Evolutionary conservation across 2,113 vertebrate genomes (phyloP).

Genomic region (Scomber japonicus): DNA sequence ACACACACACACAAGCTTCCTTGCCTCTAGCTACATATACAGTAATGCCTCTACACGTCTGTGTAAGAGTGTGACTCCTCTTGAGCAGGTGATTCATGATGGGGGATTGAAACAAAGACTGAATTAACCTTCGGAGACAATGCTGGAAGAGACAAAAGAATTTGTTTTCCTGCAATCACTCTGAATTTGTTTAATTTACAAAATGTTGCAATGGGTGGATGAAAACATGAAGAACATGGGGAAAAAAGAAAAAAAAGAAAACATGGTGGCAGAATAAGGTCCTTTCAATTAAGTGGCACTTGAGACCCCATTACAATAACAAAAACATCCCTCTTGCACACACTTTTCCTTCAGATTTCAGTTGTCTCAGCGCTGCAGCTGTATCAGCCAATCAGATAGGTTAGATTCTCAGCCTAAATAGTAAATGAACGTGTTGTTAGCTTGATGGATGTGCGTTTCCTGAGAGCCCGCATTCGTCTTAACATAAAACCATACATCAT

Average conservation of each 20-base stretch:
- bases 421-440: slow-evolving; percentile 82
- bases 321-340: slow-evolving; percentile 65
- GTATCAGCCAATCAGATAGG: slow-evolving; percentile 70
- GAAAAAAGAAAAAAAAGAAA: neutral
- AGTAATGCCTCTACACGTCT: slow-evolving; percentile 27
- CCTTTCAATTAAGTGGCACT: neutral
- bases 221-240: neutral
- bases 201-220: neutral
- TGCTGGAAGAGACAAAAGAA: neutral
- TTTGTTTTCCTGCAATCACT: neutral
- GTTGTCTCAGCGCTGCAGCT: slow-evolving; percentile 50
- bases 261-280: neutral
- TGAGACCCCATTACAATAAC: slow-evolving; percentile 12
- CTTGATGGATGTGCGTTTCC: slow-evolving; percentile 84
- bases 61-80: slow-evolving; percentile 8
- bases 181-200: neutral
- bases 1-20: no score
- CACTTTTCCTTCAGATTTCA: slow-evolving; percentile 50
- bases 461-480: slow-evolving; percentile 73
- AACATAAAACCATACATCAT: slow-evolving; percentile 88
- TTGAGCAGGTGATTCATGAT: slow-evolving; percentile 42
- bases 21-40: neutral
- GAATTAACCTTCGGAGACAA: neutral
- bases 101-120: slow-evolving; percentile 15
- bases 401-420: slow-evolving; percentile 66